Percentiles rank a stretch among this genome's conserved stretches.
These are phyloP conservation scores for Grallaria varia DNA, from an alignment of 2,113 vertebrate species.

Conservation along the genomic window DNA sequence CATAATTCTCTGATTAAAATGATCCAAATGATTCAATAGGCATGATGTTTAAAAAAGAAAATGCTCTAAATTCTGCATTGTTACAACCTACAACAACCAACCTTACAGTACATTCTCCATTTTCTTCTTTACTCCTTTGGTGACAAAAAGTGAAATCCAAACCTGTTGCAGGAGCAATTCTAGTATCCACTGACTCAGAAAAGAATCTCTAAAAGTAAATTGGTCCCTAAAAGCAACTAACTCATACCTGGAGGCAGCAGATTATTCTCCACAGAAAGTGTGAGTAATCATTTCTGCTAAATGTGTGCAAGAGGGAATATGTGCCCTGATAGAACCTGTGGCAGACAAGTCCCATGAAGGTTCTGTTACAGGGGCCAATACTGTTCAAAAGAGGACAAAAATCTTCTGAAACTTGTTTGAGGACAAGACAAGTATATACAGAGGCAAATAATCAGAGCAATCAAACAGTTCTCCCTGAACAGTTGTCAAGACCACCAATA, in stretches of 20 bases:
- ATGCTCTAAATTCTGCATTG: background rate
- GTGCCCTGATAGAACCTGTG: background rate
- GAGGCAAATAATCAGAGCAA: slow-evolving; percentile 24
- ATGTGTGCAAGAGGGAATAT: background rate
- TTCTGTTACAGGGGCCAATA: background rate
- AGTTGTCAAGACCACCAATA: slow-evolving; percentile 47
- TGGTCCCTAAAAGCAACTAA: background rate
- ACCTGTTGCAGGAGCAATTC: background rate
- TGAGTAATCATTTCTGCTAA: background rate
- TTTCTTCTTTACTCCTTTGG: background rate
- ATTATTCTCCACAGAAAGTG: background rate
- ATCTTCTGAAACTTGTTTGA: background rate
- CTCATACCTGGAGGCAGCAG: background rate
- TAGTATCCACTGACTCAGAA: background rate
- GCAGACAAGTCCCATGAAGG: background rate
- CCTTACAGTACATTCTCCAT: background rate
- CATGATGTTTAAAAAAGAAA: background rate
- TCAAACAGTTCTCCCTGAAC: slow-evolving; percentile 12
- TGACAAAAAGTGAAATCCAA: background rate
- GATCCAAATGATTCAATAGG: background rate
- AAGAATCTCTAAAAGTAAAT: background rate
- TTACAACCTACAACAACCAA: background rate
- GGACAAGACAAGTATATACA: slow-evolving; percentile 37
- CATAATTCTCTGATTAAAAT: background rate
- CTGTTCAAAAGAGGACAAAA: background rate